Evolutionary conservation across 2,113 vertebrate species (phyloP), one percentile per base, ranked within the genome.

Genomic region (Limnothrissa miodon): DNA sequence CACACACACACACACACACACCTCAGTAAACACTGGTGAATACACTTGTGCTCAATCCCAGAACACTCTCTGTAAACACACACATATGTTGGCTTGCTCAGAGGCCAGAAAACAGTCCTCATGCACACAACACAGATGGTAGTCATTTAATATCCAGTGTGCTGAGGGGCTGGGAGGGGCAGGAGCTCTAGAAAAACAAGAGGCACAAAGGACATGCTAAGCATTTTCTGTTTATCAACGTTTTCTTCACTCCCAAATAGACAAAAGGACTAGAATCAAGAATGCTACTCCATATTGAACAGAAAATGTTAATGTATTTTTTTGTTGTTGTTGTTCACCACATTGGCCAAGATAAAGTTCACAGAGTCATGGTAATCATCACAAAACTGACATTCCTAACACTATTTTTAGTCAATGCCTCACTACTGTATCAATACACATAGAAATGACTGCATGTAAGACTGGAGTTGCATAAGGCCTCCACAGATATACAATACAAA

Each of bases 121-220:
- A 2, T 10, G 46, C 82, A 45, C 81, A 48, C 70, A 44, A 56
- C n/a, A 45, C 81, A n/a, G 39, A 80, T 25, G 11, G 81, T 51
- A 39, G 79, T 74, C 29, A 36, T 39, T 74, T 4, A 29, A 6
- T 74, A 29, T 74, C 8, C 53, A 56, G 53, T 56, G 46, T 48
- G 46, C 25, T 78, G 2, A 48, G 19, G 39, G 42, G 15, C 42
- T 19, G n/a, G 44, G 39, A 13, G 45, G 45, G 25, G 39, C 19
- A 70, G 21, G 45, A 51, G 80, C 25, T 19, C 5, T 25, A 56
- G 23, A 56, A 56, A 19, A 56, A 19, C 19, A 23, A 85, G 78
- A 85, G 84, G 82, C 82, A 80, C 79, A 80, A 45, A 66, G 46
- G 83, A 81, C 79, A 81, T 56, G 84, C 83, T 82, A 74, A 74